These are phyloP conservation scores for Melospiza melodia DNA, from an alignment of 2,113 vertebrate species.

Conservation along the genomic window DNA sequence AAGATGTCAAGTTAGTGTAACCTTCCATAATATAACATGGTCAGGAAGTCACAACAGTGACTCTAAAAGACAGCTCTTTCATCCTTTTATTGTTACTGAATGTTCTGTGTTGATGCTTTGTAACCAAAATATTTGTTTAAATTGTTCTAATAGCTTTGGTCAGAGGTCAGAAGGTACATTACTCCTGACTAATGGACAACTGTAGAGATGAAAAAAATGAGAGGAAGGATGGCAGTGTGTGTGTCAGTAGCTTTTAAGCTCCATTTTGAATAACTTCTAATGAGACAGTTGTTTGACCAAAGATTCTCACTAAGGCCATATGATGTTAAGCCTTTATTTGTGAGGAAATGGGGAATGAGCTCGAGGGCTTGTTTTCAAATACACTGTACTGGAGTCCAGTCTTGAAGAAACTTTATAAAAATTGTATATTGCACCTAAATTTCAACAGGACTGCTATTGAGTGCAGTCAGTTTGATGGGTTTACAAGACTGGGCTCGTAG, in stretches of 20 bases:
- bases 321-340: background rate
- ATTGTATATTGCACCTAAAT: background rate
- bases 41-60: constrained; percentile 11
- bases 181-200: background rate
- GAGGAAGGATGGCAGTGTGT: background rate
- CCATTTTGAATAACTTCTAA: background rate
- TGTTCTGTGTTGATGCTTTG: constrained; percentile 35
- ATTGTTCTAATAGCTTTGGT: constrained; percentile 49
- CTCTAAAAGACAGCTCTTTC: background rate
- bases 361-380: background rate
- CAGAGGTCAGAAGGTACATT: constrained; percentile 27
- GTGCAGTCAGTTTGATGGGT: background rate
- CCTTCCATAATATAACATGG: background rate
- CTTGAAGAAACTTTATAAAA: background rate
- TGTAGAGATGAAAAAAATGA: background rate
- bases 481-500: background rate
- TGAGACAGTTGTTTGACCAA: background rate
- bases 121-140: constrained; percentile 63
- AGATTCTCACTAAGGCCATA: background rate
- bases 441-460: background rate
- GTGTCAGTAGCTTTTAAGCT: background rate
- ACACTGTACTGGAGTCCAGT: background rate
- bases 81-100: constrained; percentile 20
- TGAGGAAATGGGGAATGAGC: background rate
- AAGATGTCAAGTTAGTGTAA: background rate